phyloP scores from a whole-genome alignment of 1,140 invertebrate species.

The Cotesia chilonis region DNA sequence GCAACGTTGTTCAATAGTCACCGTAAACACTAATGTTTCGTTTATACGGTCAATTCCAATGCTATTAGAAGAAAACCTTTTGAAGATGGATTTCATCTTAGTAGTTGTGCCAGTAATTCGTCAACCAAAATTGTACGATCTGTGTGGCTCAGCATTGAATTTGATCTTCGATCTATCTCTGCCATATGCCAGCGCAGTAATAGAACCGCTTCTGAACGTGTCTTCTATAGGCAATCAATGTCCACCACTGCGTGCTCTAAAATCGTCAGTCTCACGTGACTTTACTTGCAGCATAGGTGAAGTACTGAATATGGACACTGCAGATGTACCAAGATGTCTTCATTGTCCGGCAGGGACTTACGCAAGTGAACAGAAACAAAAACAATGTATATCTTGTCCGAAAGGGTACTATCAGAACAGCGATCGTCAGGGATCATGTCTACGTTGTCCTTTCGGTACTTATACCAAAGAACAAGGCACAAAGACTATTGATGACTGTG shows the following conservation, averaged over 20 bases:
- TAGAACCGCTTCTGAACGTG: constrained; percentile 89
- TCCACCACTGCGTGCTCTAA: constrained; percentile 85
- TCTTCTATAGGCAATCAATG: constrained; percentile 90
- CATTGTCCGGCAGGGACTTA: constrained; percentile 96
- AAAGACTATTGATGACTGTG: constrained; percentile 82
- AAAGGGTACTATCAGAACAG: constrained; percentile 92
- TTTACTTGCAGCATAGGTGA: constrained; percentile 94
- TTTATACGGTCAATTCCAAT: constrained; percentile 83
- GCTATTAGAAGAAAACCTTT: constrained; percentile 84
- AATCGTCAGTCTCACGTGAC: constrained; percentile 85
- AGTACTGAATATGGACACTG: constrained; percentile 90
- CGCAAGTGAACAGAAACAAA: constrained; percentile 82
- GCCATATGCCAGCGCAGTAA: constrained; percentile 89
- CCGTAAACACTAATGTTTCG: constrained; percentile 93
- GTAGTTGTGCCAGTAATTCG: constrained; percentile 86
- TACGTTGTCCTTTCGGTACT: constrained; percentile 88
- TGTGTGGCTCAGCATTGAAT: constrained; percentile 92
- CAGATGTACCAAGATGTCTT: constrained; percentile 86
- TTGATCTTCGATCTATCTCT: constrained; percentile 94
- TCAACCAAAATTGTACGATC: constrained; percentile 90
- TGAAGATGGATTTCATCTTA: constrained; percentile 87
- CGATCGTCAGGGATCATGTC: constrained; percentile 85
- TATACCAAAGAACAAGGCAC: constrained; percentile 93
- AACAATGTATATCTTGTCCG: constrained; percentile 87
- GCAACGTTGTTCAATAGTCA: constrained; percentile 91